Evolutionary conservation across 2,113 vertebrate genomes (phyloP).

Genomic region (Chelonoidis abingdonii): DNA sequence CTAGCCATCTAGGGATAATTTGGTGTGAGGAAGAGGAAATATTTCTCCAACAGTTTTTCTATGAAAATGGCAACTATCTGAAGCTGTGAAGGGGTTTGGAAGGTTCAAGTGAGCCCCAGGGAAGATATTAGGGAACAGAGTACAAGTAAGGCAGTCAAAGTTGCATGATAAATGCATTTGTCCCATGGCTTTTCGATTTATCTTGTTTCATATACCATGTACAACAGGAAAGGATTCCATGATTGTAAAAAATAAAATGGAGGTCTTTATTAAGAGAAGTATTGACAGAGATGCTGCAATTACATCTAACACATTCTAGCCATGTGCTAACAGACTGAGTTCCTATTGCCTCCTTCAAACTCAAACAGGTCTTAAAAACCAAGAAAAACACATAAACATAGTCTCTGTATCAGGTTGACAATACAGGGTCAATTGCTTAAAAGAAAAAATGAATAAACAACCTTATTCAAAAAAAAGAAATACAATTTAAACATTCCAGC

Average conservation of each 20-base stretch:
- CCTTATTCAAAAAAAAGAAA: too few species aligned
- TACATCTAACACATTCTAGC: not conserved
- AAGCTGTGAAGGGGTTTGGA: not conserved
- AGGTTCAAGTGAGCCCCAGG: not conserved
- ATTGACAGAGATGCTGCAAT: not conserved
- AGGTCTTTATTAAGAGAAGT: not conserved
- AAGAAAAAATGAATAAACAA: too few species aligned
- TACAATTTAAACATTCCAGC: too few species aligned
- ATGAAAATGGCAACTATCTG: not conserved
- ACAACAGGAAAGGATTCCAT: not conserved
- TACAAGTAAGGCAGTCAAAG: constrained; percentile 31
- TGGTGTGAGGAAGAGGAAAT: not conserved
- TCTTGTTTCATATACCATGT: not conserved
- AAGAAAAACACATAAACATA: too few species aligned
- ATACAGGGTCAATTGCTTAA: too few species aligned
- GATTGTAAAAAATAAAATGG: not conserved
- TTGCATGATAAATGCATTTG: constrained; percentile 16
- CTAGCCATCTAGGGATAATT: not conserved
- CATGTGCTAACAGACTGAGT: not conserved
- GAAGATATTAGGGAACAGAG: constrained; percentile 30
- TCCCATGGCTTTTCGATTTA: constrained; percentile 37
- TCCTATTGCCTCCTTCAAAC: not conserved
- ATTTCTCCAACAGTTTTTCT: not conserved
- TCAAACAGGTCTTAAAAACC: too few species aligned
- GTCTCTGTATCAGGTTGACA: too few species aligned